A percentile compares a stretch with the other conserved stretches of the same genome.
Conservation (phyloP, 2,888 invertebrate genomes). For the Acleris emargana region DNA sequence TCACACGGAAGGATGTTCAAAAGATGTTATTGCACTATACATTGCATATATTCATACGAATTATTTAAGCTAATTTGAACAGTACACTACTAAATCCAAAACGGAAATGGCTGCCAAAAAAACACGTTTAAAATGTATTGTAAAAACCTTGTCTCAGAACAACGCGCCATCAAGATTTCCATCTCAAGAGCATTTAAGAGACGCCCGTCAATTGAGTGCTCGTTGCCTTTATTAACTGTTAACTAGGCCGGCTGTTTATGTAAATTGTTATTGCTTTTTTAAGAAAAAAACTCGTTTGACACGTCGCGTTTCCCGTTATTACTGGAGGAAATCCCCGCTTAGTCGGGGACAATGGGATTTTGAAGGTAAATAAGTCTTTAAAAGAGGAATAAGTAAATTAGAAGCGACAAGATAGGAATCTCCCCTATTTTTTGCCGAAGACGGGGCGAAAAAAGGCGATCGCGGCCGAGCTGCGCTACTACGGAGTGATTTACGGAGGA, state of each 20-base stretch:
- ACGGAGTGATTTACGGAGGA: conserved; percentile 54
- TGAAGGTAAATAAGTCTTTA: conserved; percentile 89
- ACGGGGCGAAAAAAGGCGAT: conserved; percentile 79
- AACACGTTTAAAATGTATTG: conserved; percentile 42
- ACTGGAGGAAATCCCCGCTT: conserved; percentile 62
- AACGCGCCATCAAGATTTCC: conserved; percentile 75
- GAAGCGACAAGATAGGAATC: conserved; percentile 90
- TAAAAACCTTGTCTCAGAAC: conserved; percentile 66
- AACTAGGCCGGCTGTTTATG: conserved; percentile 82
- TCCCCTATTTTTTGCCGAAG: conserved; percentile 85
- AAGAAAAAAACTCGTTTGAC: conserved; percentile 78
- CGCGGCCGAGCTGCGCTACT: conserved; percentile 65
- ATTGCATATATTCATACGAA: not conserved
- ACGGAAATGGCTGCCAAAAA: not conserved
- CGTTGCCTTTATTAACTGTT: conserved; percentile 83
- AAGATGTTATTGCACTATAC: not conserved
- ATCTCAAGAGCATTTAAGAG: conserved; percentile 75
- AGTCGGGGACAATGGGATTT: conserved; percentile 81
- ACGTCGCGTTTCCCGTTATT: conserved; percentile 76
- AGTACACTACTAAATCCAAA: not conserved
- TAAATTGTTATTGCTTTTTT: conserved; percentile 84
- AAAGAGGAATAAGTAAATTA: conserved; percentile 91
- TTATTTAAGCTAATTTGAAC: not conserved
- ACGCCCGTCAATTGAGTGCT: conserved; percentile 77
- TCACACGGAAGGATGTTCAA: not conserved